phyloP scores from a whole-genome alignment of 2,797 vertebrate genomes.

The Holocentrus rufus region DNA sequence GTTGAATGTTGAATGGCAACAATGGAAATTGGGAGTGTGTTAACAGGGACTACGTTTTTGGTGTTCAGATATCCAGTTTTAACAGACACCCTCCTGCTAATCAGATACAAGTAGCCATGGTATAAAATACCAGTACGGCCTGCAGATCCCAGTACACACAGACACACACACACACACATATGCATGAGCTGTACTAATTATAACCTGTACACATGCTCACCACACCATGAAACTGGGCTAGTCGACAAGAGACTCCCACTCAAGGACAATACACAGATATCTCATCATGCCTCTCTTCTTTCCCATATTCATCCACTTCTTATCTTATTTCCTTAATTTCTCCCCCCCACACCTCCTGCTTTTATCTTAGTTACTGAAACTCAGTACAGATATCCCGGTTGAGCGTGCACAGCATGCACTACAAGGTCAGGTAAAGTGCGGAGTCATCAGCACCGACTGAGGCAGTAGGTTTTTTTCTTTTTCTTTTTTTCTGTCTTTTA shows the following conservation, averaged over 20 bases:
- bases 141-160: too few species aligned
- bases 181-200: conserved; percentile 37
- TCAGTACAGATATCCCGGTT: background rate
- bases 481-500: too few species aligned
- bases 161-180: background rate
- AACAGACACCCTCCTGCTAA: too few species aligned
- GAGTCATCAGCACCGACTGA: conserved; percentile 3
- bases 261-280: conserved; percentile 21
- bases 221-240: conserved; percentile 46
- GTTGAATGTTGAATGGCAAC: too few species aligned
- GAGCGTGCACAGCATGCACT: background rate
- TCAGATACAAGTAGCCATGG: too few species aligned
- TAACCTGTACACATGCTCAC: conserved; percentile 25
- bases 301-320: background rate
- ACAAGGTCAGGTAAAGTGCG: conserved; percentile 19
- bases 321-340: background rate
- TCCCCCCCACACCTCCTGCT: background rate
- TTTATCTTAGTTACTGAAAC: background rate
- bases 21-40: background rate
- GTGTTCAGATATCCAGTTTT: too few species aligned
- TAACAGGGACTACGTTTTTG: too few species aligned
- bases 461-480: too few species aligned
- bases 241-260: conserved; percentile 40
- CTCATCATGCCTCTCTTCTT: conserved; percentile 3
- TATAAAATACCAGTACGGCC: too few species aligned